Base-by-base conservation (phyloP, 1,140 invertebrate genomes). In the Dinoponera quadriceps region DNA sequence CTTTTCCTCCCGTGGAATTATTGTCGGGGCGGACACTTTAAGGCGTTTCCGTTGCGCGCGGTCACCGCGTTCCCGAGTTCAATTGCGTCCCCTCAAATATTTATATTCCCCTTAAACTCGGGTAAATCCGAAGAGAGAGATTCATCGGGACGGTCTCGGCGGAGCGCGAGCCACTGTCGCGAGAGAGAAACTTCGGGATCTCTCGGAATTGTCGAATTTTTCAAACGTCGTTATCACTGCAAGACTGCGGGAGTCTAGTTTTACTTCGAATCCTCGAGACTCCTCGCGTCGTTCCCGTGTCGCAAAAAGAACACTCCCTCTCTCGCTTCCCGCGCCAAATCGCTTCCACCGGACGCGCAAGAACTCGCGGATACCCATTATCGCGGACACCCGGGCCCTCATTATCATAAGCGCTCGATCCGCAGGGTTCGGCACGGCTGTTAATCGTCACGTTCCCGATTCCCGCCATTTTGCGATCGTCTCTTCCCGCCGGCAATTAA, bases 361-460 rank as follows among this genome's bases (percentile, higher is more conserved):
- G 14, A 80, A 27, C 20, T 57, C 22, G 51, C 57, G 48, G 54
- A 69, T n/a, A 25, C 33, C n/a, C 59, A 69, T 69, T 80, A 69
- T 71, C 51, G 22, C 33, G n/a, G 49, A 16, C 29, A 29, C 71
- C 18, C 22, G 18, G 11, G 18, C 3, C 20, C 27, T 44, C 33
- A 57, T 80, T 80, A 69, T 57, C 22, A 80, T 71, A 80, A 80
- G 75, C 62, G 27, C 44, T 33, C 59, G 59, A 75, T 77, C 66
- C 16, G 14, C 33, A 5, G 66, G 5, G 33, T 25, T 57, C 33
- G n/a, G 59, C 48, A 20, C 48, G 11, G 44, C 57, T 82, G 27
- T 74, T 81, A 55, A 29, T 65, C n/a, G 25, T 59, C 48, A 59
- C 54, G 33, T 38, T 55, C 69, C 20, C 27, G 33, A 65, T 71